phyloP scores from a whole-genome alignment of 64 coral and sea anemone species.

The Montipora efflorescens region DNA sequence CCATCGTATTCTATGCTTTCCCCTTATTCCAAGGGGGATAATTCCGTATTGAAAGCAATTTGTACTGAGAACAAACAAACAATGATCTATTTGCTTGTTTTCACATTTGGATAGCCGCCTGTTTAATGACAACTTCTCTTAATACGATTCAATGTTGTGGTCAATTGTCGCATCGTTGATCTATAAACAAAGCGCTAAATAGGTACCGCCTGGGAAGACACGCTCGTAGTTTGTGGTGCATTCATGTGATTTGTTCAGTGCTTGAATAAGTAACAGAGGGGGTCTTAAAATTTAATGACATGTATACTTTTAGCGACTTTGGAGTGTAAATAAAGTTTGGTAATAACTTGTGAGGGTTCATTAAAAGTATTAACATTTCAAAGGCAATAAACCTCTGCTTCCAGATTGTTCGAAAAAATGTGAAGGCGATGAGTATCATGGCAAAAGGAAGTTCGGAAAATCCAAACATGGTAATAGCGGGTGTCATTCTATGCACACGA shows the following conservation, averaged over 20 bases:
- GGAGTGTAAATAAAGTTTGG: background rate
- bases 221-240: background rate
- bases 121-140: background rate
- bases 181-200: conserved; percentile 16
- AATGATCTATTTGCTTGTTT: background rate
- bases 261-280: conserved; percentile 18
- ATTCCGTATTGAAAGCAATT: background rate
- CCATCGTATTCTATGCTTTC: background rate
- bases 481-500: conserved; percentile 7
- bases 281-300: conserved; percentile 27
- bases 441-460: background rate
- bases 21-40: background rate
- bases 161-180: background rate
- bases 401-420: background rate
- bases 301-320: background rate
- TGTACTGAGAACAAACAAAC: background rate
- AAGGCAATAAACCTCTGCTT: background rate
- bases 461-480: conserved; percentile 31
- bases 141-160: background rate
- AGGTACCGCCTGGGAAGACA: background rate
- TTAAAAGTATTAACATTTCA: background rate
- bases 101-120: background rate
- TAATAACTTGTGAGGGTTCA: background rate
- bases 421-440: background rate
- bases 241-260: conserved; percentile 4